Evolutionary conservation across 92 coral and sea anemone genomes (phyloP).

Genomic region (Actinernus sp.): DNA sequence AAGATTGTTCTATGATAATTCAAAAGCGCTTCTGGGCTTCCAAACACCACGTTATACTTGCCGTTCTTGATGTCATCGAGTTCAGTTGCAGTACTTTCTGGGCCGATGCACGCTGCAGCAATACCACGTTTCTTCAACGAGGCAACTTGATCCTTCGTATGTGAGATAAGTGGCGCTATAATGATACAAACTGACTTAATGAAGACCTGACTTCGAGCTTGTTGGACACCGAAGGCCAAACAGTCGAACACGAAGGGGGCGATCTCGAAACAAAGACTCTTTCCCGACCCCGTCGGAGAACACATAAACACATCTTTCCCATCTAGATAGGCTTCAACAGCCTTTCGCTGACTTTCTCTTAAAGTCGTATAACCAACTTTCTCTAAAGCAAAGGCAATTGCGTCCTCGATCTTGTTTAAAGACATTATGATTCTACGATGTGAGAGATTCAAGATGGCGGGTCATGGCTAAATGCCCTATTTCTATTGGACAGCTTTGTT

Average conservation of each 20-base stretch:
- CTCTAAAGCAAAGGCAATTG: conserved; percentile 11
- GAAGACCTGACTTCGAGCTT: background rate
- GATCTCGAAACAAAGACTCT: conserved; percentile 32
- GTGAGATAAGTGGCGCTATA: conserved; percentile 50
- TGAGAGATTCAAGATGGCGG: no score
- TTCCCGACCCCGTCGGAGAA: conserved; percentile 48
- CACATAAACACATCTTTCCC: conserved; percentile 38
- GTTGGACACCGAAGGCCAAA: background rate
- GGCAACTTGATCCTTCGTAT: conserved; percentile 59
- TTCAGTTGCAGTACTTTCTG: conserved; percentile 17
- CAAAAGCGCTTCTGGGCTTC: conserved; percentile 55
- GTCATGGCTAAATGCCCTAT: no score
- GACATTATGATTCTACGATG: no score
- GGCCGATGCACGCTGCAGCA: conserved; percentile 26
- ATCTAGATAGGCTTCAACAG: conserved; percentile 11
- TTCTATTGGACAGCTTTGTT: no score
- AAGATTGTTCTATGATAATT: conserved; percentile 34
- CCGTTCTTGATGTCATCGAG: conserved; percentile 12
- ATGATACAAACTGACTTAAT: conserved; percentile 10
- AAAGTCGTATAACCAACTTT: conserved; percentile 21
- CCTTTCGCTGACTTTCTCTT: conserved; percentile 18
- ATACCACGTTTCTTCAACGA: conserved; percentile 32
- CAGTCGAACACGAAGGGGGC: conserved; percentile 35
- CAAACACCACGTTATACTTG: conserved; percentile 30
- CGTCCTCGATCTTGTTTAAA: conserved; percentile 27